These are phyloP conservation scores for Aptenodytes forsteri DNA, from an alignment of 2,113 vertebrate species.

Conservation along the genomic window DNA sequence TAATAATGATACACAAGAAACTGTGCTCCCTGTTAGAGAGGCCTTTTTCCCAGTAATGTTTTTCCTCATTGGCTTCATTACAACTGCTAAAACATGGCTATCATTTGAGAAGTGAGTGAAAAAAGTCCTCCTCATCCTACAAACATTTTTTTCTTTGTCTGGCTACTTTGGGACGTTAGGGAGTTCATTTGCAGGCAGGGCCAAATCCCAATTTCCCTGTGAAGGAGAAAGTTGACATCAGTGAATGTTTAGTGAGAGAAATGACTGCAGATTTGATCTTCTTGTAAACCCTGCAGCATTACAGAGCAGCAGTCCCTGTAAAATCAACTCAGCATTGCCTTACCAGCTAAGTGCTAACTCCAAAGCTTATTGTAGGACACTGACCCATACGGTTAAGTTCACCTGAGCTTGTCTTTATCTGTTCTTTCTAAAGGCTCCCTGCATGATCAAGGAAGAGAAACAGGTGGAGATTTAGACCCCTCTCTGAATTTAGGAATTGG, in stretches of 20 bases:
- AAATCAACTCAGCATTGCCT: neutral
- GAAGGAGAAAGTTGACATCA: neutral
- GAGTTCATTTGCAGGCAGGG: neutral
- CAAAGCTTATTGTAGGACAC: neutral
- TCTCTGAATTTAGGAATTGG: neutral
- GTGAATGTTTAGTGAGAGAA: neutral
- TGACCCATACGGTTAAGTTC: neutral
- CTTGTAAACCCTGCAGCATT: neutral
- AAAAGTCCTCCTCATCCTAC: neutral
- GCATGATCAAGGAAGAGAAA: neutral
- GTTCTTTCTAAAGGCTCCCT: neutral
- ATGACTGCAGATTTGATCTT: neutral
- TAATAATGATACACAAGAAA: constrained; percentile 5
- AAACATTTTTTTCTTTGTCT: neutral
- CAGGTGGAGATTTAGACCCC: neutral
- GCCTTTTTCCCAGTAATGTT: neutral
- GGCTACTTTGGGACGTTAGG: neutral
- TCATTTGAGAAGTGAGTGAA: neutral
- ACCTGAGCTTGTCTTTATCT: neutral
- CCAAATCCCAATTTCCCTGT: neutral
- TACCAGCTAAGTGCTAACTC: neutral
- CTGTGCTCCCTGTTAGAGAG: neutral
- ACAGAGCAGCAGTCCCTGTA: neutral
- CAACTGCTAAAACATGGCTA: neutral
- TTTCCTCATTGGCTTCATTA: neutral